Percentiles rank a stretch among this genome's conserved stretches.
Conservation (phyloP, 2,113 vertebrate genomes). For the Dascyllus trimaculatus region DNA sequence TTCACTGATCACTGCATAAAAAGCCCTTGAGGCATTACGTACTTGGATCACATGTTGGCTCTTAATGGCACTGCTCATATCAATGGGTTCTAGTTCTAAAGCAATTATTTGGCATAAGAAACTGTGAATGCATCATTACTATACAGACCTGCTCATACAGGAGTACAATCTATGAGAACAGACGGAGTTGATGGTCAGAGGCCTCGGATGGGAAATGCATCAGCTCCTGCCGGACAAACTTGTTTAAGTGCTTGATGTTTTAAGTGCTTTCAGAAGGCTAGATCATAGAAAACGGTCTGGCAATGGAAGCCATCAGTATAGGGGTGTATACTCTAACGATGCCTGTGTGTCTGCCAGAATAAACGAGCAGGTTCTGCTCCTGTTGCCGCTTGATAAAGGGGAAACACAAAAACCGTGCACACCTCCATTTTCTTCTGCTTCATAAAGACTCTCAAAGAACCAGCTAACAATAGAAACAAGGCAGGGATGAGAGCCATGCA, state of each 20-base stretch:
- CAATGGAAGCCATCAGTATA: background rate
- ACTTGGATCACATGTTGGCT: background rate
- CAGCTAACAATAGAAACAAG: constrained; percentile 50
- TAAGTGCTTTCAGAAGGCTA: constrained; percentile 36
- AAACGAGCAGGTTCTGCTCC: constrained; percentile 43
- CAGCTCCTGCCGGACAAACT: background rate
- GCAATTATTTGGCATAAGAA: background rate
- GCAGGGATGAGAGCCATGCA: constrained; percentile 28
- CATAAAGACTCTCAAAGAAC: constrained; percentile 26
- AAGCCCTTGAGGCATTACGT: background rate
- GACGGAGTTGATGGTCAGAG: background rate
- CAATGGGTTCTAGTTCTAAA: background rate
- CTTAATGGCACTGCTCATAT: background rate
- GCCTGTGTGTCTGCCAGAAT: constrained; percentile 13
- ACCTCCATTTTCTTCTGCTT: constrained; percentile 27
- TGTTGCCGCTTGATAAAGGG: constrained; percentile 50
- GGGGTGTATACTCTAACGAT: background rate
- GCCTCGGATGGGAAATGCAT: background rate
- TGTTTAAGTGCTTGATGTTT: constrained; percentile 43
- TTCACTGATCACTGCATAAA: background rate
- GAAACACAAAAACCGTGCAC: constrained; percentile 31
- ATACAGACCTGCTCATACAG: background rate
- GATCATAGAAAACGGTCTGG: constrained; percentile 1
- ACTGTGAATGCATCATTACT: background rate
- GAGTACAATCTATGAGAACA: background rate